Percentiles rank a stretch among this genome's conserved stretches.
phyloP scores from a whole-genome alignment of 2,888 invertebrate species.

The Formica aserva region DNA sequence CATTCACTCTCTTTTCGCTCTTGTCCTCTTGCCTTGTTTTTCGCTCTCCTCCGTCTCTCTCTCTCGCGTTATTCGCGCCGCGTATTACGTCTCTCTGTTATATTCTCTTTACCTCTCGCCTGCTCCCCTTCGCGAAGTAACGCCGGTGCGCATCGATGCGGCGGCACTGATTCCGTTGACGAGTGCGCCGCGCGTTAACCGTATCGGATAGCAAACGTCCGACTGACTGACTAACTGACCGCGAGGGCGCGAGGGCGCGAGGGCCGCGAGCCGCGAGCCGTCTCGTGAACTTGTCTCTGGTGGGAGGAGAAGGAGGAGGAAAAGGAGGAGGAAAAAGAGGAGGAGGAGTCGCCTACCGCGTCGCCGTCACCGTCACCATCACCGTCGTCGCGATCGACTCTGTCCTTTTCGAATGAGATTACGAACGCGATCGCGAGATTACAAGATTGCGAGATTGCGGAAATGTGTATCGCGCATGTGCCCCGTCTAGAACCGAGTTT shows the following conservation, averaged over 20 bases:
- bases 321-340: neutral
- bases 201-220: conserved; percentile 49
- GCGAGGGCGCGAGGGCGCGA: conserved; percentile 65
- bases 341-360: neutral
- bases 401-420: conserved; percentile 51
- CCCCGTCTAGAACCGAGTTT: neutral
- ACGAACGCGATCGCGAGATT: conserved; percentile 48
- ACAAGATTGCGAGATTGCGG: neutral
- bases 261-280: conserved; percentile 36
- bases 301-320: conserved; percentile 59
- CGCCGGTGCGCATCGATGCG: conserved; percentile 61
- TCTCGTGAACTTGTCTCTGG: conserved; percentile 71
- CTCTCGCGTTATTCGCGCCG: conserved; percentile 18
- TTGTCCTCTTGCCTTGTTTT: conserved; percentile 6
- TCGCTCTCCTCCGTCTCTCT: conserved; percentile 27
- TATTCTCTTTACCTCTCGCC: conserved; percentile 56
- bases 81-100: conserved; percentile 13
- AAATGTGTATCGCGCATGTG: neutral
- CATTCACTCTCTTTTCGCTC: conserved; percentile 2
- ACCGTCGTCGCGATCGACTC: conserved; percentile 21
- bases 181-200: conserved; percentile 29
- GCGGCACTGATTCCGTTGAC: conserved; percentile 32
- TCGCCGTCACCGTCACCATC: neutral
- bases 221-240: conserved; percentile 61
- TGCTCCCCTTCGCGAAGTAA: conserved; percentile 41